A percentile compares a stretch with the other conserved stretches of the same genome.
These are phyloP conservation scores for Crotalus viridis DNA, from an alignment of 2,113 vertebrate species.

Conservation along the genomic window DNA sequence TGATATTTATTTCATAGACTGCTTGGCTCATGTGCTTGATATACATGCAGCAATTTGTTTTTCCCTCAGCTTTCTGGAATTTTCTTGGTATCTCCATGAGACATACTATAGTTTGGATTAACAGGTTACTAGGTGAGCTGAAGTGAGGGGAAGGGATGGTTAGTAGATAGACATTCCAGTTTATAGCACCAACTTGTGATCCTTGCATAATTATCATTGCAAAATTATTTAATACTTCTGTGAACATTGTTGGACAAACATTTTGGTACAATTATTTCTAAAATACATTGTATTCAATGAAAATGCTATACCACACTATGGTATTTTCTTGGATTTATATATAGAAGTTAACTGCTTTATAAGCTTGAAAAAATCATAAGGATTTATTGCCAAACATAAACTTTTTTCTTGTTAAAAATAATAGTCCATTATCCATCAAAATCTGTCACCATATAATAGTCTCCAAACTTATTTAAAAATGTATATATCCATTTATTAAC, in stretches of 20 bases:
- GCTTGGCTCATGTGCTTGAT: not conserved
- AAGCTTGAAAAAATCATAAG: not conserved
- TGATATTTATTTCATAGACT: not conserved
- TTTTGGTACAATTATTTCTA: not conserved
- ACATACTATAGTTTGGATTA: not conserved
- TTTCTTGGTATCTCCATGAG: not conserved
- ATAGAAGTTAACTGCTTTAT: not conserved
- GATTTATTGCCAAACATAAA: conserved; percentile 5
- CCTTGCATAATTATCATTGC: not conserved
- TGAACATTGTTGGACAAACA: not conserved
- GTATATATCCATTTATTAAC: not conserved
- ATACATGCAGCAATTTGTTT: not conserved
- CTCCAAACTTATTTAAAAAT: not conserved
- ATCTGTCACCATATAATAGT: not conserved
- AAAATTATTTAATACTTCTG: not conserved
- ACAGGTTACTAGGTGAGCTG: not conserved
- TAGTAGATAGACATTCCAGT: not conserved
- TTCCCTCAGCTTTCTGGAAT: not conserved
- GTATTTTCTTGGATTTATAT: not conserved
- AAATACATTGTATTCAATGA: not conserved
- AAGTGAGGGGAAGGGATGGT: not conserved
- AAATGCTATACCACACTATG: not conserved
- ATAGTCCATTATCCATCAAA: not conserved
- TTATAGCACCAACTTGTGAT: not conserved
- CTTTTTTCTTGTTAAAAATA: not conserved